phyloP scores from a whole-genome alignment of 1,140 invertebrate genomes.

The Formica selysi region DNA sequence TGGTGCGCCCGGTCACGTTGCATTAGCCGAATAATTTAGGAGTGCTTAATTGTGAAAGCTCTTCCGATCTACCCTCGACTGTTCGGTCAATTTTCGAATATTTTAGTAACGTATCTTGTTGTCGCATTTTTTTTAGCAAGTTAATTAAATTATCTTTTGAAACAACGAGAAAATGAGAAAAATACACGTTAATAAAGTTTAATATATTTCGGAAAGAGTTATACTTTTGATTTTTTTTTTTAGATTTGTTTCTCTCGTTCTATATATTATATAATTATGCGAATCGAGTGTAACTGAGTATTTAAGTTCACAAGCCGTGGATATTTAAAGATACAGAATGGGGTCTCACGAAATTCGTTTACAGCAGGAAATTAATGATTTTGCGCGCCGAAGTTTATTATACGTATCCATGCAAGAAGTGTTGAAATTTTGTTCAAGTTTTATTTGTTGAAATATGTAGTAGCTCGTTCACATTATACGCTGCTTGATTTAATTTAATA shows the following conservation, averaged over 20 bases:
- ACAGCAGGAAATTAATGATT: constrained; percentile 44
- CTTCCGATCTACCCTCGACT: not conserved
- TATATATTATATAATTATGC: not conserved
- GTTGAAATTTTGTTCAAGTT: not conserved
- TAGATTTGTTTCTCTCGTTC: not conserved
- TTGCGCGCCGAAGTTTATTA: constrained; percentile 7
- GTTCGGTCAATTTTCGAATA: not conserved
- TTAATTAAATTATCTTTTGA: constrained; percentile 1
- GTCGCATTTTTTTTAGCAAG: not conserved
- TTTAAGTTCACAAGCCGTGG: not conserved
- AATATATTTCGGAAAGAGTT: not conserved
- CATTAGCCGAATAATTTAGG: constrained; percentile 41
- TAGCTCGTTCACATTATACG: not conserved
- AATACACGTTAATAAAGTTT: not conserved
- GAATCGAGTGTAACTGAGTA: constrained; percentile 8
- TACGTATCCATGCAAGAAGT: not conserved
- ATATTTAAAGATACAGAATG: constrained; percentile 53
- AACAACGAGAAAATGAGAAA: not conserved
- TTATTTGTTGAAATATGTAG: constrained; percentile 9
- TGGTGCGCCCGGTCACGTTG: not conserved
- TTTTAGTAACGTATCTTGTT: not conserved
- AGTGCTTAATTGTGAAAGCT: constrained; percentile 1
- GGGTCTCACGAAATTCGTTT: constrained; percentile 45
- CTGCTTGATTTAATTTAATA: not conserved
- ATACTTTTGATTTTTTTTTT: not conserved